phyloP scores from a whole-genome alignment of 2,888 invertebrate species.

The Amiota mariae region DNA sequence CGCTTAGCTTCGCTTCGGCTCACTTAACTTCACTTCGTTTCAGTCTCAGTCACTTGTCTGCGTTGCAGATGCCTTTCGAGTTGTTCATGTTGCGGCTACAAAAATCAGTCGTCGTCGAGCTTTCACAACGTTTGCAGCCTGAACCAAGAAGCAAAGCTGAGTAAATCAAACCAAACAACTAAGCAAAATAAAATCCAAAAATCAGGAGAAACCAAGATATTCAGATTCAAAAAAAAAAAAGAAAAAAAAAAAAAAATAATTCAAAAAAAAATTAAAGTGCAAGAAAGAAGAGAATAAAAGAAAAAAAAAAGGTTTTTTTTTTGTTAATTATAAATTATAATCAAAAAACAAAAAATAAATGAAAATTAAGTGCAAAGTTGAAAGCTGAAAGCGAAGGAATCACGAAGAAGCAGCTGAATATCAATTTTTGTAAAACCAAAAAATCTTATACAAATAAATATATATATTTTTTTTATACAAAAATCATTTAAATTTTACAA shows the following conservation, averaged over 20 bases:
- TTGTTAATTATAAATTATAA: no score
- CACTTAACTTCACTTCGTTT: slow-evolving; percentile 6
- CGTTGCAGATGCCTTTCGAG: slow-evolving; percentile 45
- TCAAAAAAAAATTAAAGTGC: slow-evolving; percentile 18
- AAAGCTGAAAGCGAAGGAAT: not conserved
- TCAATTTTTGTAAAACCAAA: no score
- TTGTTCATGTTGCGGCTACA: slow-evolving; percentile 54
- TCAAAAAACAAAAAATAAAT: no score
- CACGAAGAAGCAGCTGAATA: no score
- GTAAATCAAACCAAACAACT: slow-evolving; percentile 23
- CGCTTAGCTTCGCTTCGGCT: not conserved
- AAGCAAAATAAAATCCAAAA: slow-evolving; percentile 22
- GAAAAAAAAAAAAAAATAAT: slow-evolving; percentile 17
- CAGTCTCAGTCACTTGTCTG: slow-evolving; percentile 4
- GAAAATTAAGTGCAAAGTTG: not conserved
- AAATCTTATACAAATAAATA: not conserved
- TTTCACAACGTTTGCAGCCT: slow-evolving; percentile 71
- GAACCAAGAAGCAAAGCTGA: slow-evolving; percentile 49
- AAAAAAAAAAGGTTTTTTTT: not conserved
- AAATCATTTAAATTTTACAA: not conserved
- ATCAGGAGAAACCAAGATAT: not conserved
- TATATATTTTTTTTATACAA: not conserved
- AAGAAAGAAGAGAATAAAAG: not conserved
- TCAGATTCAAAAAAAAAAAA: slow-evolving; percentile 13
- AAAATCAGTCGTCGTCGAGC: slow-evolving; percentile 73